Evolutionary conservation across 1,140 invertebrate genomes (phyloP).

Genomic region (Centruroides vittatus): DNA sequence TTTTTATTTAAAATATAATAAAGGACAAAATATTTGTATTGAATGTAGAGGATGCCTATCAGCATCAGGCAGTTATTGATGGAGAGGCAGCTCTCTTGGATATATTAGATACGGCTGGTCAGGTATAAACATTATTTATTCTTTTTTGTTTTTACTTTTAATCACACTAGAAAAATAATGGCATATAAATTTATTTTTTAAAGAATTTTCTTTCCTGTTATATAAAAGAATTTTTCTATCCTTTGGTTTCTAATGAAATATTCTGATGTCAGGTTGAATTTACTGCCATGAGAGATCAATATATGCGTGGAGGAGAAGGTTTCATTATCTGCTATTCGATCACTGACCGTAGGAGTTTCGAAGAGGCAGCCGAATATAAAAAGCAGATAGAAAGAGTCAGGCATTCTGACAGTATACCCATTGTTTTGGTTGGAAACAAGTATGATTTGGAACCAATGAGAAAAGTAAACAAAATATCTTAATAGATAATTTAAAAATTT

Average conservation of each 20-base stretch:
- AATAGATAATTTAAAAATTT: not conserved
- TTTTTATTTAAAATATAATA: not conserved
- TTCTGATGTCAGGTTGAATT: constrained; percentile 69
- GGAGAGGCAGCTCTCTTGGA: constrained; percentile 98
- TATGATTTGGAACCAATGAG: constrained; percentile 89
- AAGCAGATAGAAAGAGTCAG: constrained; percentile 97
- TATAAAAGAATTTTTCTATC: too few species aligned
- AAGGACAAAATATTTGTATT: not conserved
- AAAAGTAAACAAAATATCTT: constrained; percentile 31
- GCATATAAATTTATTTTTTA: too few species aligned
- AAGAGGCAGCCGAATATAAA: constrained; percentile 97
- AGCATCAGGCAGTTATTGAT: constrained; percentile 96
- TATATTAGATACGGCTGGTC: constrained; percentile 96
- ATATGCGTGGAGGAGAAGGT: constrained; percentile 99
- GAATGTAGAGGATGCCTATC: constrained; percentile 78
- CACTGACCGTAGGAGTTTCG: constrained; percentile 80
- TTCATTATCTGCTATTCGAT: constrained; percentile 97
- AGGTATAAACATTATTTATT: constrained; percentile 21
- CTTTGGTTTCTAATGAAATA: not conserved
- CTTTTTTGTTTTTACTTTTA: too few species aligned
- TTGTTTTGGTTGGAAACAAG: constrained; percentile 89
- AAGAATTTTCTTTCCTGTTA: not conserved
- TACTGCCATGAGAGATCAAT: constrained; percentile 98
- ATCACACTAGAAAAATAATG: too few species aligned
- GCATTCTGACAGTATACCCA: constrained; percentile 86